Conservation (phyloP, 2,113 vertebrate species). For the Leucosticte australis region DNA sequence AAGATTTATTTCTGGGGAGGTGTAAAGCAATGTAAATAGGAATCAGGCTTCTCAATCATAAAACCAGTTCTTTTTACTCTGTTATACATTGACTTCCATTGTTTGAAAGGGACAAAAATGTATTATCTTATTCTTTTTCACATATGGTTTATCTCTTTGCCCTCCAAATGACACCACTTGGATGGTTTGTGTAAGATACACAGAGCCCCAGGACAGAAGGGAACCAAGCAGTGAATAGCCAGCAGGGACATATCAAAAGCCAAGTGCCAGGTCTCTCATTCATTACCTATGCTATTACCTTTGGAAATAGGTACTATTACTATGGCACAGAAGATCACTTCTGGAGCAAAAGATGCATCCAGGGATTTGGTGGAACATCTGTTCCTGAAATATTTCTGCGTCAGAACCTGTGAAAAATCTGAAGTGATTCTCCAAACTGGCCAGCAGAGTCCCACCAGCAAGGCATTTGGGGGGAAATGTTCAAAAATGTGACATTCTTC, state of each 20-base stretch:
- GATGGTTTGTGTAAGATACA: background rate
- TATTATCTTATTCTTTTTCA: conserved; percentile 7
- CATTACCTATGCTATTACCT: background rate
- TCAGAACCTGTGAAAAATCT: background rate
- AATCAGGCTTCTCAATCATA: background rate
- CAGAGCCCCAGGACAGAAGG: conserved; percentile 24
- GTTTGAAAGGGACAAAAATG: background rate
- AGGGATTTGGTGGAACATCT: conserved; percentile 1
- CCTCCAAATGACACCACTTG: conserved; percentile 23
- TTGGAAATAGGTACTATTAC: background rate
- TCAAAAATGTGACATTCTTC: background rate
- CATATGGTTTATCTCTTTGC: conserved; percentile 45
- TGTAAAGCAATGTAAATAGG: background rate
- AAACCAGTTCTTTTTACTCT: background rate
- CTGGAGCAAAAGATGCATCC: background rate
- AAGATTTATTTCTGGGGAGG: background rate
- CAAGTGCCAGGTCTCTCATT: background rate
- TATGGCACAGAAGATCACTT: background rate
- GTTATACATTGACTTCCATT: background rate
- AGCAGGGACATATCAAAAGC: conserved; percentile 31
- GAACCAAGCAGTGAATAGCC: background rate
- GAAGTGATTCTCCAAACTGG: background rate
- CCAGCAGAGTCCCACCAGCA: background rate
- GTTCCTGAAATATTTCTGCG: background rate
- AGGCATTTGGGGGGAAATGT: background rate